A percentile compares a stretch with the other conserved stretches of the same genome.
Conservation (phyloP, 2,113 vertebrate species). For the Xenopus laevis region DNA sequence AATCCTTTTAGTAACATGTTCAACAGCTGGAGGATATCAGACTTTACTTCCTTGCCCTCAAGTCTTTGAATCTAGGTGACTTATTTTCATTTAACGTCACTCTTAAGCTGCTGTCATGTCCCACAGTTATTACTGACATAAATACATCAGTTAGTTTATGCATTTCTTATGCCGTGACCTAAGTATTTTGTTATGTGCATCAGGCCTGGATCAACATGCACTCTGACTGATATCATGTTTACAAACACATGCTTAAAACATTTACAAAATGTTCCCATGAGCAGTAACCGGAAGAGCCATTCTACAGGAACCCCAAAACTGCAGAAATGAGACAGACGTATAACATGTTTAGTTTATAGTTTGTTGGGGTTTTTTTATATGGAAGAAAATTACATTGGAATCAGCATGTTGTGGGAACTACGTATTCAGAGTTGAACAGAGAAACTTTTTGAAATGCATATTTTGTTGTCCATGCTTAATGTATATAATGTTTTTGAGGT, state of each 20-base stretch:
- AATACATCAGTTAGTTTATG: background rate
- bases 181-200: background rate
- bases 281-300: background rate
- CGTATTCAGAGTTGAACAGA: too few species aligned
- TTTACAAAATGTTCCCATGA: slow-evolving; percentile 29
- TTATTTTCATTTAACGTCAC: too few species aligned
- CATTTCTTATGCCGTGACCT: background rate
- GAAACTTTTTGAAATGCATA: too few species aligned
- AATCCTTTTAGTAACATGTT: too few species aligned
- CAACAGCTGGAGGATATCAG: too few species aligned
- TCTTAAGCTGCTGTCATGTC: background rate
- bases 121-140: background rate
- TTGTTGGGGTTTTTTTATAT: background rate
- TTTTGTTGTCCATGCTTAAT: too few species aligned
- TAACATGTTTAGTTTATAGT: slow-evolving; percentile 13
- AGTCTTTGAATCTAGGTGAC: too few species aligned
- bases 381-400: slow-evolving; percentile 5
- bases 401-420: background rate
- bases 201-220: background rate
- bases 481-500: too few species aligned
- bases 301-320: background rate
- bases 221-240: slow-evolving; percentile 3
- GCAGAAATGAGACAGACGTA: background rate
- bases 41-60: too few species aligned
- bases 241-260: slow-evolving; percentile 2